A percentile compares a stretch with the other conserved stretches of the same genome.
Conservation (phyloP, 2,888 invertebrate genomes). For the Adelognathus sp. region DNA sequence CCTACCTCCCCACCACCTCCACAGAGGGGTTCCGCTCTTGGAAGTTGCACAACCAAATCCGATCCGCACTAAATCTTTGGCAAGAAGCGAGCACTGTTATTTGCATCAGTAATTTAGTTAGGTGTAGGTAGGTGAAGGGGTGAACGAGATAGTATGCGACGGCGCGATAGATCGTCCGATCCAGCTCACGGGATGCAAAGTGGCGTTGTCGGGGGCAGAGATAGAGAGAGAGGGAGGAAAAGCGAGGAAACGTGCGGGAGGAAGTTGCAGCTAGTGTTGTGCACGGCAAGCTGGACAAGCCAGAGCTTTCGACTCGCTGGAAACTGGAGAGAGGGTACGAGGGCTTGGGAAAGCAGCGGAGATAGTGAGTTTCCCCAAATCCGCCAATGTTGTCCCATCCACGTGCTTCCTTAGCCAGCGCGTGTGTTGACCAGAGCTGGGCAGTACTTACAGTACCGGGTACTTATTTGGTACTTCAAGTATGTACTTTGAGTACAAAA, state of each 20-base stretch:
- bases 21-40: background rate
- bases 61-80: slow-evolving; percentile 77
- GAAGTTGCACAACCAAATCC: slow-evolving; percentile 72
- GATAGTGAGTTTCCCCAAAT: slow-evolving; percentile 32
- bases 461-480: too few relatives aligned
- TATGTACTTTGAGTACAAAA: too few relatives aligned
- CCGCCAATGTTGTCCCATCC: slow-evolving; percentile 10
- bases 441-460: too few relatives aligned
- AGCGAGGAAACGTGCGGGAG: background rate
- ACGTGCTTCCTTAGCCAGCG: background rate
- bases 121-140: slow-evolving; percentile 49
- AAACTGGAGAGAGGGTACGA: background rate
- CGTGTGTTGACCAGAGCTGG: too few relatives aligned
- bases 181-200: slow-evolving; percentile 73
- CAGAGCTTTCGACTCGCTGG: slow-evolving; percentile 1
- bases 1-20: slow-evolving; percentile 3
- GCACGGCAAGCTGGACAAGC: slow-evolving; percentile 7
- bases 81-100: slow-evolving; percentile 76
- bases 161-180: slow-evolving; percentile 58
- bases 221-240: background rate
- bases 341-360: background rate
- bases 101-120: slow-evolving; percentile 79
- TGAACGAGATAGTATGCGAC: slow-evolving; percentile 52
- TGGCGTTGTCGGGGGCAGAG: slow-evolving; percentile 71
- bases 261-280: slow-evolving; percentile 4